Conservation (phyloP, 2,888 invertebrate genomes). For the Cantharis rustica region DNA sequence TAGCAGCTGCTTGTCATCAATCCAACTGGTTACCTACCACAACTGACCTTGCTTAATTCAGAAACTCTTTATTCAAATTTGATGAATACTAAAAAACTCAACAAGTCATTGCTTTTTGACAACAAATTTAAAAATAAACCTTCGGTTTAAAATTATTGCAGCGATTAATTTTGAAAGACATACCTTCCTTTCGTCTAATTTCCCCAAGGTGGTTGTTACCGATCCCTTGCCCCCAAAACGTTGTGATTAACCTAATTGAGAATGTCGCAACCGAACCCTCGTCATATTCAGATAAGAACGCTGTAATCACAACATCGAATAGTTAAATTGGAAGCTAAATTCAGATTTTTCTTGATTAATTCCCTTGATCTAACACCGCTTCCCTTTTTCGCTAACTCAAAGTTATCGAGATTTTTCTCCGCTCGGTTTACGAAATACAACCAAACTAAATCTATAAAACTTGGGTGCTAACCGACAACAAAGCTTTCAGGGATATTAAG, state of each 20-base stretch:
- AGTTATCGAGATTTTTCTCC: neutral
- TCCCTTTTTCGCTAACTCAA: neutral
- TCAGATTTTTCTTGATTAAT: neutral
- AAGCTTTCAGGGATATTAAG: neutral
- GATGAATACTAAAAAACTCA: neutral
- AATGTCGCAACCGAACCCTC: constrained; percentile 24
- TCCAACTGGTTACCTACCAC: neutral
- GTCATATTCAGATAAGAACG: constrained; percentile 26
- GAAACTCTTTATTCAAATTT: neutral
- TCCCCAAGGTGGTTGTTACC: constrained; percentile 17
- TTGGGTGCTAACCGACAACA: neutral
- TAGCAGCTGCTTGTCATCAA: constrained; percentile 1
- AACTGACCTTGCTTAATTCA: constrained; percentile 2
- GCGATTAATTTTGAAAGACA: constrained; percentile 14
- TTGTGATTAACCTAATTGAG: constrained; percentile 29
- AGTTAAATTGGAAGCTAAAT: constrained; percentile 14
- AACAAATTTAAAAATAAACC: neutral
- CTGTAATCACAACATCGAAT: constrained; percentile 13
- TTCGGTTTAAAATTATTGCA: neutral
- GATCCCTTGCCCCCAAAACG: constrained; percentile 16
- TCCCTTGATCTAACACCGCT: neutral
- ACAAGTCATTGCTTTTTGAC: neutral
- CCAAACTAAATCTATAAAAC: neutral
- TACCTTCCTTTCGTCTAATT: constrained; percentile 18
- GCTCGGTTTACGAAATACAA: neutral